A percentile compares a stretch with the other conserved stretches of the same genome.
These are phyloP conservation scores for Brachionus rubens DNA, from an alignment of 1,140 invertebrate species.

Conservation along the genomic window DNA sequence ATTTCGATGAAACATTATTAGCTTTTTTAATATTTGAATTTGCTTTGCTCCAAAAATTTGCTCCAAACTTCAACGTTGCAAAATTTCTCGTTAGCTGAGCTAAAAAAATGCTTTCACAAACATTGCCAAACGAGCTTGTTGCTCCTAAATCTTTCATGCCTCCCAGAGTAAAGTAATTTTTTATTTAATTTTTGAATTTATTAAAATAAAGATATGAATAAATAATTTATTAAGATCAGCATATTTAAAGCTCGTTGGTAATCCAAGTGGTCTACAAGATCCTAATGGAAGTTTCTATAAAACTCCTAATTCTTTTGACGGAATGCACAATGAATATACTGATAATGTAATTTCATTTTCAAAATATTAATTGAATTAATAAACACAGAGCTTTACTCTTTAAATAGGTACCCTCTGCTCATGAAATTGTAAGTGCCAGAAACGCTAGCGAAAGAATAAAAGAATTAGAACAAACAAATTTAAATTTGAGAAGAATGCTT, in stretches of 20 bases:
- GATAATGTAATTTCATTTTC: neutral
- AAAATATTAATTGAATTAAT: too few species aligned
- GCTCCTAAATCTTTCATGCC: conserved; percentile 31
- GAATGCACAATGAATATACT: neutral
- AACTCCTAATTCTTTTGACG: conserved; percentile 1
- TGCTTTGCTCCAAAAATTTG: too few species aligned
- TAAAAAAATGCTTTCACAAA: conserved; percentile 38
- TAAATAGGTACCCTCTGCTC: neutral
- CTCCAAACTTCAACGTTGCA: too few species aligned
- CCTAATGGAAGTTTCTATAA: neutral
- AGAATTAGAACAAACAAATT: conserved; percentile 40
- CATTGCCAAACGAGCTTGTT: conserved; percentile 18
- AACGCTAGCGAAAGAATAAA: conserved; percentile 38
- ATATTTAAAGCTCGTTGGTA: conserved; percentile 16
- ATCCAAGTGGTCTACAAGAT: conserved; percentile 10
- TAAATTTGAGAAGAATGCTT: conserved; percentile 44
- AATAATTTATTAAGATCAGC: too few species aligned
- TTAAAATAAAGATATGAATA: too few species aligned
- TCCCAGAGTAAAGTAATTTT: conserved; percentile 14
- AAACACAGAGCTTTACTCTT: neutral
- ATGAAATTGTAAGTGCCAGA: conserved; percentile 29
- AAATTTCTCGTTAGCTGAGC: too few species aligned
- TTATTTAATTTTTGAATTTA: too few species aligned
- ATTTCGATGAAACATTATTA: too few species aligned
- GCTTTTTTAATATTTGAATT: too few species aligned